Conservation (phyloP, 2,888 invertebrate species). For the Agrochola macilenta region DNA sequence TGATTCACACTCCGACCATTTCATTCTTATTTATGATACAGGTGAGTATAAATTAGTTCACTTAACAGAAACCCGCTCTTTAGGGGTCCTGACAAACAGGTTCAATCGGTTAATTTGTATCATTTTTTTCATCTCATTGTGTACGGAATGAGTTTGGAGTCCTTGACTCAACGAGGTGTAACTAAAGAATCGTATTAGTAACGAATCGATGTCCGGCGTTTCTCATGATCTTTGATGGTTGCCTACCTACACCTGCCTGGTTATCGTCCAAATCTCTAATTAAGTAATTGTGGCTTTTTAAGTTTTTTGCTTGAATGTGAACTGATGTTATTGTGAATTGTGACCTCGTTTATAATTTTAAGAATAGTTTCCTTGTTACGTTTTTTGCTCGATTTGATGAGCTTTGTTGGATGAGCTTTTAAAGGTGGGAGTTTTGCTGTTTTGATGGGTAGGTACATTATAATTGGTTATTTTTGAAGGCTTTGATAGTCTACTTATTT, state of each 20-base stretch:
- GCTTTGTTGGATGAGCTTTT: slow-evolving; percentile 36
- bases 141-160: slow-evolving; percentile 86
- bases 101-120: slow-evolving; percentile 88
- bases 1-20: slow-evolving; percentile 69
- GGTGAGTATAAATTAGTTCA: slow-evolving; percentile 89
- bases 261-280: slow-evolving; percentile 84
- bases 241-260: slow-evolving; percentile 82
- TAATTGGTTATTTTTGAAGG: slow-evolving; percentile 12
- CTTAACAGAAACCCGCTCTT: slow-evolving; percentile 87
- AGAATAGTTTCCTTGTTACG: slow-evolving; percentile 38
- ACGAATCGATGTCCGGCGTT: slow-evolving; percentile 88
- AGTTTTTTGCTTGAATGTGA: slow-evolving; percentile 62
- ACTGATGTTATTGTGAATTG: slow-evolving; percentile 60
- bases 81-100: slow-evolving; percentile 88
- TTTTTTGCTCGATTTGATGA: slow-evolving; percentile 47
- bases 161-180: slow-evolving; percentile 90
- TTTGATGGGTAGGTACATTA: slow-evolving; percentile 19
- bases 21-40: slow-evolving; percentile 87
- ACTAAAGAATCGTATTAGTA: slow-evolving; percentile 89
- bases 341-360: slow-evolving; percentile 55
- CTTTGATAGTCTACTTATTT: too few species aligned
- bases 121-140: slow-evolving; percentile 84
- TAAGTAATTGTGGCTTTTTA: slow-evolving; percentile 84
- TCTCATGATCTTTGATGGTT: slow-evolving; percentile 82
- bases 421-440: slow-evolving; percentile 25